Evolutionary conservation across 2,888 invertebrate genomes (phyloP).

Genomic region (Ptycholaimellus sp.): DNA sequence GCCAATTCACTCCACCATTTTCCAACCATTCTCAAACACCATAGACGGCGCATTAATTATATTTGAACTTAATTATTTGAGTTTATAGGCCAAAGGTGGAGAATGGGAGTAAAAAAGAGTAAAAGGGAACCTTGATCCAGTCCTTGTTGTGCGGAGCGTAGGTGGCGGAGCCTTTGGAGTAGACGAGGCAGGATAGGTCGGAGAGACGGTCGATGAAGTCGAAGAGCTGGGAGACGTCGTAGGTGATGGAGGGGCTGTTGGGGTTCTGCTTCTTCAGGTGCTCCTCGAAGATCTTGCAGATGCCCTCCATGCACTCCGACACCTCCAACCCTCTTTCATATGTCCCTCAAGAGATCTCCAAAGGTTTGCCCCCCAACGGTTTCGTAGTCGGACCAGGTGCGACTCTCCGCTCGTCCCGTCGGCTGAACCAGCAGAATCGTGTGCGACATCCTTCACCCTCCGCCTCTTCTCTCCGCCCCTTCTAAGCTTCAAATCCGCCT

Average conservation of each 20-base stretch:
- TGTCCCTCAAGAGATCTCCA: neutral
- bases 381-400: conserved; percentile 94
- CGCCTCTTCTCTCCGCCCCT: conserved; percentile 1
- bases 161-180: conserved; percentile 44
- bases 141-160: conserved; percentile 96
- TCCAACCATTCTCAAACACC: too few species aligned
- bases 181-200: conserved; percentile 75
- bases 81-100: too few species aligned
- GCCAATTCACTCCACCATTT: too few species aligned
- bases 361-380: conserved; percentile 50
- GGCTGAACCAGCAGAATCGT: conserved; percentile 87
- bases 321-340: neutral
- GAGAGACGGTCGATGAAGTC: conserved; percentile 88
- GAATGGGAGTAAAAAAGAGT: too few species aligned
- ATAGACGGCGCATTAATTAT: too few species aligned
- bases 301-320: conserved; percentile 31
- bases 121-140: too few species aligned
- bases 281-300: conserved; percentile 96
- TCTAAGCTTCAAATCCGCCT: too few species aligned
- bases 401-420: conserved; percentile 66
- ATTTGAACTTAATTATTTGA: too few species aligned
- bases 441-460: conserved; percentile 42
- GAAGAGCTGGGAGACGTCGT: conserved; percentile 77
- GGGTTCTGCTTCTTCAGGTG: conserved; percentile 84
- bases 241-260: conserved; percentile 81